Percentiles rank a stretch among this genome's conserved stretches.
Conservation (phyloP, 2,888 invertebrate species). For the Heliconius sara region DNA sequence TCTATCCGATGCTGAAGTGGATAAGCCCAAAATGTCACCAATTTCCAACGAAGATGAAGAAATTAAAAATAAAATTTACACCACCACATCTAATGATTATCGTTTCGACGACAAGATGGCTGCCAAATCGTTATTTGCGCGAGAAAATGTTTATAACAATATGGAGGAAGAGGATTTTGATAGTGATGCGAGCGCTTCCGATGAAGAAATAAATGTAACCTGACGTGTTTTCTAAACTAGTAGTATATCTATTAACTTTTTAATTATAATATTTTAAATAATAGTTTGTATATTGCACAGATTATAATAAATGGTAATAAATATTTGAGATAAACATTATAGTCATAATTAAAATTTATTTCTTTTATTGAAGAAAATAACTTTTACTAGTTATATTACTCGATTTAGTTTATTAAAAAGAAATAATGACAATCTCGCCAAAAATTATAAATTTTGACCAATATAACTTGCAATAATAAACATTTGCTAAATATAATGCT, state of each 20-base stretch:
- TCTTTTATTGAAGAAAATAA: not conserved
- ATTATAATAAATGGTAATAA: slow-evolving; percentile 9
- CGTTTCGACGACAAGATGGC: slow-evolving; percentile 76
- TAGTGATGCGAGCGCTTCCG: slow-evolving; percentile 87
- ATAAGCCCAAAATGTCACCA: slow-evolving; percentile 88
- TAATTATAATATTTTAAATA: not conserved
- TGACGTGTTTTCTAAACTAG: slow-evolving; percentile 83
- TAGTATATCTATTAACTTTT: slow-evolving; percentile 16
- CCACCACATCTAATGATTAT: slow-evolving; percentile 65
- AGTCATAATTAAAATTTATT: not conserved
- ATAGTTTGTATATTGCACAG: slow-evolving; percentile 30
- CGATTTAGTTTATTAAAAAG: not conserved
- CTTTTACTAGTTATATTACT: not conserved
- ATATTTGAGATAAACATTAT: not conserved
- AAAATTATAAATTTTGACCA: no score
- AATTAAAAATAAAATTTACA: slow-evolving; percentile 66
- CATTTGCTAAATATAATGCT: no score
- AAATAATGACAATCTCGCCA: no score
- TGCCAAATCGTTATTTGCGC: slow-evolving; percentile 58
- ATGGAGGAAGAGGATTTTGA: slow-evolving; percentile 78
- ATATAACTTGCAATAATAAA: no score
- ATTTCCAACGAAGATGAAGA: slow-evolving; percentile 76
- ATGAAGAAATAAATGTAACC: slow-evolving; percentile 94
- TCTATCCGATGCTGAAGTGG: slow-evolving; percentile 93
- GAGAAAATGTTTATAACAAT: slow-evolving; percentile 64